Evolutionary conservation across 2,113 vertebrate genomes (phyloP).

Genomic region (Perca flavescens): DNA sequence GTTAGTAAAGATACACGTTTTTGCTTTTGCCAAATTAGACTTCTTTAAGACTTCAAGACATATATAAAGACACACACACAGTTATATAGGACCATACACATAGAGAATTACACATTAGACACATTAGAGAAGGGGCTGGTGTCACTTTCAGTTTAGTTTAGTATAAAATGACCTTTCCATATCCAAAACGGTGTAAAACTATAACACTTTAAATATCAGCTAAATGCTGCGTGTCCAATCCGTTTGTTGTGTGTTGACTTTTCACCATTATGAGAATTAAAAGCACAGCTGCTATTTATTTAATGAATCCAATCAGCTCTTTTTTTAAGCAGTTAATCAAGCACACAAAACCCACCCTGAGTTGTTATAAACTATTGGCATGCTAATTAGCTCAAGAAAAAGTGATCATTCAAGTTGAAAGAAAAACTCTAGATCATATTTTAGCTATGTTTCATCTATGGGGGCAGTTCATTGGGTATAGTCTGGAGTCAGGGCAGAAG

Average conservation of each 20-base stretch:
- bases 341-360: constrained; percentile 16
- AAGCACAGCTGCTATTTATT: constrained; percentile 39
- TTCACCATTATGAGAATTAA: constrained; percentile 15
- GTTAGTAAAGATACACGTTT: no score
- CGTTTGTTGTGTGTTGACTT: constrained; percentile 25
- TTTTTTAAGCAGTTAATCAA: constrained; percentile 6
- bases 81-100: not conserved
- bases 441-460: constrained; percentile 55
- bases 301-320: constrained; percentile 36
- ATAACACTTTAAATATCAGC: constrained; percentile 27
- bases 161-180: constrained; percentile 25
- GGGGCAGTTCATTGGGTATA: constrained; percentile 70
- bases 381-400: constrained; percentile 37
- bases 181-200: not conserved
- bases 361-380: constrained; percentile 20
- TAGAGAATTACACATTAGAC: not conserved
- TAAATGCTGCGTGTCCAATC: not conserved
- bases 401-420: constrained; percentile 35
- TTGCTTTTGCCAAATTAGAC: no score
- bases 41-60: no score
- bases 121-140: not conserved
- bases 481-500: constrained; percentile 78
- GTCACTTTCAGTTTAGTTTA: not conserved
- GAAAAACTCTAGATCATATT: constrained; percentile 44
- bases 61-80: not conserved